Evolutionary conservation across 2,113 vertebrate species (phyloP).

Genomic region (Ophiodon elongatus): DNA sequence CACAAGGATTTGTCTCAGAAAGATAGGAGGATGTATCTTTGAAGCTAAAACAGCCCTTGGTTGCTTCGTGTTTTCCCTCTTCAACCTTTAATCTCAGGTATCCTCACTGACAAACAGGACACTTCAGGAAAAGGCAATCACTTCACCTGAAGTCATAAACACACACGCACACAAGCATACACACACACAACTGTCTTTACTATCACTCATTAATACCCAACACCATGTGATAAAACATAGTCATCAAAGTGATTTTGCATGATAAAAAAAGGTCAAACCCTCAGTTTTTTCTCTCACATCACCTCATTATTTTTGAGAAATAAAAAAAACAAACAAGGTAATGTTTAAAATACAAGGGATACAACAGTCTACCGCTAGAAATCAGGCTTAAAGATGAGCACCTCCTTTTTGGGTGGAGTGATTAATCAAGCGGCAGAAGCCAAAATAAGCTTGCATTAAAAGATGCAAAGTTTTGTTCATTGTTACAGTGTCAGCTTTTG

Average conservation of each 20-base stretch:
- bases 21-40: slow-evolving; percentile 77
- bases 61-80: slow-evolving; percentile 69
- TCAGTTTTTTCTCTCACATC: slow-evolving; percentile 59
- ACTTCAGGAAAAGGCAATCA: slow-evolving; percentile 71
- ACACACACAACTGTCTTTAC: slow-evolving; percentile 41
- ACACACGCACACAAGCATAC: slow-evolving; percentile 28
- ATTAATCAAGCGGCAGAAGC: slow-evolving; percentile 53
- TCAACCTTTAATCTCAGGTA: slow-evolving; percentile 61
- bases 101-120: slow-evolving; percentile 62
- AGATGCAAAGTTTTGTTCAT: slow-evolving; percentile 65
- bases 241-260: slow-evolving; percentile 79
- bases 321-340: slow-evolving; percentile 41
- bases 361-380: slow-evolving; percentile 75
- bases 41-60: slow-evolving; percentile 86
- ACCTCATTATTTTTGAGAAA: slow-evolving; percentile 63
- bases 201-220: slow-evolving; percentile 59
- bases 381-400: slow-evolving; percentile 66
- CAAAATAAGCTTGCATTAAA: slow-evolving; percentile 63
- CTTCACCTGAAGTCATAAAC: slow-evolving; percentile 65
- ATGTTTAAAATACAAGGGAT: slow-evolving; percentile 65
- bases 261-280: slow-evolving; percentile 73
- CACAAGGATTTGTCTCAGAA: slow-evolving; percentile 80
- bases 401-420: slow-evolving; percentile 61
- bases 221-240: slow-evolving; percentile 68
- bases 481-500: slow-evolving; percentile 51